Evolutionary conservation across 2,888 invertebrate species (phyloP).

Genomic region (Bruchidius siliquastri): DNA sequence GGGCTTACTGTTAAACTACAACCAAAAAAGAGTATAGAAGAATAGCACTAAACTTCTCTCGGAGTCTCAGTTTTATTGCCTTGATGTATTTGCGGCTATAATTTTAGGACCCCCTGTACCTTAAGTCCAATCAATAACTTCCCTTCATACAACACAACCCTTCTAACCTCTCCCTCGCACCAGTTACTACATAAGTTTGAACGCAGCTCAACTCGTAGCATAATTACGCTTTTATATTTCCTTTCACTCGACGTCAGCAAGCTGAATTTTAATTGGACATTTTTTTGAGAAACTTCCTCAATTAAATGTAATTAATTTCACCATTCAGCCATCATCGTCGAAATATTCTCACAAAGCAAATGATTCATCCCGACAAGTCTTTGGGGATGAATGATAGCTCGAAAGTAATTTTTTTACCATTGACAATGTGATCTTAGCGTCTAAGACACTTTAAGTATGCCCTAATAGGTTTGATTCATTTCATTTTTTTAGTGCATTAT

Average conservation of each 20-base stretch:
- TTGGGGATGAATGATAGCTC: neutral
- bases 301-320: neutral
- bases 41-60: no score
- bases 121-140: neutral
- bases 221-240: neutral
- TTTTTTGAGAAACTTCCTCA: neutral
- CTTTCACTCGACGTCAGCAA: neutral
- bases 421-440: neutral
- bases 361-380: neutral
- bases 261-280: neutral
- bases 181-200: neutral
- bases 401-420: neutral
- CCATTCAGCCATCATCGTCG: neutral
- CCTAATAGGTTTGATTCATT: no score
- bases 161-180: neutral
- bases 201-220: neutral
- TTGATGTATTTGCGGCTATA: no score
- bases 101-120: neutral
- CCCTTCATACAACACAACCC: neutral
- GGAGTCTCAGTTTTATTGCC: no score
- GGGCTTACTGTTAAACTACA: no score
- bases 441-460: no score
- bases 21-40: no score
- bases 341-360: neutral
- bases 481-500: no score